Evolutionary conservation across 2,113 vertebrate genomes (phyloP).

Genomic region (Melanocharis versteri): DNA sequence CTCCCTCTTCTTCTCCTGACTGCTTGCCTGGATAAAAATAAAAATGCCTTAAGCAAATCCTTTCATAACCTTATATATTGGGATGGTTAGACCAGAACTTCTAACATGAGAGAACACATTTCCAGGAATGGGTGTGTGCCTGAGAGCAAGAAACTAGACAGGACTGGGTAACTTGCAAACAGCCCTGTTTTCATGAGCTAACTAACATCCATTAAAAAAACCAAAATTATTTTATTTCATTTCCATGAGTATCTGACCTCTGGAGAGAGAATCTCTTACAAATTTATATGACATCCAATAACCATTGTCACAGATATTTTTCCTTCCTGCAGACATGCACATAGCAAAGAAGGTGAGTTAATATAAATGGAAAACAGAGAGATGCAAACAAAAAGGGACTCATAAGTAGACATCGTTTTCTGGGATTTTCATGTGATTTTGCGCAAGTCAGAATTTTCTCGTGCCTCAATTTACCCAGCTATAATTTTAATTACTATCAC

Average conservation of each 20-base stretch:
- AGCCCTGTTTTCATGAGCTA: background rate
- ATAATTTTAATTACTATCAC: background rate
- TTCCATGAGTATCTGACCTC: background rate
- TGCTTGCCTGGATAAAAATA: conserved; percentile 36
- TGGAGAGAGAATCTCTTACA: background rate
- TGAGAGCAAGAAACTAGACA: conserved; percentile 9
- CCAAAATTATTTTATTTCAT: background rate
- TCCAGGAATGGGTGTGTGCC: conserved; percentile 33
- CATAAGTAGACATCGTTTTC: background rate
- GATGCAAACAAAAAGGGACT: background rate
- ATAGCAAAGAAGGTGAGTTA: background rate
- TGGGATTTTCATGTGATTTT: background rate
- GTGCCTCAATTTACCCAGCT: background rate
- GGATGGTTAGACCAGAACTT: background rate
- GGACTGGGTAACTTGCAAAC: background rate
- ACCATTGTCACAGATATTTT: background rate
- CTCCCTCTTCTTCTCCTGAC: background rate
- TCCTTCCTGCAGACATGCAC: background rate
- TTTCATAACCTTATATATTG: conserved; percentile 53
- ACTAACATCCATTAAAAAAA: background rate
- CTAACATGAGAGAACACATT: conserved; percentile 50
- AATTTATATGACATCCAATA: background rate
- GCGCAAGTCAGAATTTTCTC: background rate
- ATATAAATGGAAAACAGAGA: background rate
- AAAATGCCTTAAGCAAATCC: conserved; percentile 54